A percentile compares a stretch with the other conserved stretches of the same genome.
Evolutionary conservation across 2,797 vertebrate genomes (phyloP).

Genomic region (Peromyscus aztecus): DNA sequence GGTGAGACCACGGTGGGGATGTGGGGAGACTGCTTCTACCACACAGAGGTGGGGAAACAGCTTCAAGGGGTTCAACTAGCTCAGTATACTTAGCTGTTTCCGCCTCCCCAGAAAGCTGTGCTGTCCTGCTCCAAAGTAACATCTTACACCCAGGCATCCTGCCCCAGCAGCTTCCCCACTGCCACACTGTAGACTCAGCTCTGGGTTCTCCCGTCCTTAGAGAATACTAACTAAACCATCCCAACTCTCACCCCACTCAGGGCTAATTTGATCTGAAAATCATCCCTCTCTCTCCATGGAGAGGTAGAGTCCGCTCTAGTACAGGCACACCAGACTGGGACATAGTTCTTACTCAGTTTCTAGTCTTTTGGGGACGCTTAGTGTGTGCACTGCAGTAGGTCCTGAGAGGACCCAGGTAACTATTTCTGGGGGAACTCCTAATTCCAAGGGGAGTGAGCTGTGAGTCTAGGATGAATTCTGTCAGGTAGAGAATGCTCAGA

Average conservation of each 20-base stretch:
- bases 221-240: not conserved
- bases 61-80: conserved; percentile 5
- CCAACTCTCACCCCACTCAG: not conserved
- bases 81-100: not conserved
- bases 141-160: not conserved
- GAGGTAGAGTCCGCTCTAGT: not conserved
- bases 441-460: not conserved
- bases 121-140: not conserved
- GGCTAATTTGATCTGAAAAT: not conserved
- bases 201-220: not conserved
- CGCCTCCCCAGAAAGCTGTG: not conserved
- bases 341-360: not conserved
- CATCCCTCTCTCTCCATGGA: not conserved
- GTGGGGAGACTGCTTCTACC: not conserved
- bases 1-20: not conserved
- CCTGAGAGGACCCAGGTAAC: not conserved
- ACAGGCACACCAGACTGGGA: not conserved
- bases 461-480: not conserved
- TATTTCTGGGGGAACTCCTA: not conserved
- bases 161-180: not conserved
- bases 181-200: not conserved
- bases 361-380: not conserved
- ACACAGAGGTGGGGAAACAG: not conserved
- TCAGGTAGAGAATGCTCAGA: not conserved
- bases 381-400: not conserved